phyloP scores from a whole-genome alignment of 2,113 vertebrate species.

The Dasyornis broadbenti region DNA sequence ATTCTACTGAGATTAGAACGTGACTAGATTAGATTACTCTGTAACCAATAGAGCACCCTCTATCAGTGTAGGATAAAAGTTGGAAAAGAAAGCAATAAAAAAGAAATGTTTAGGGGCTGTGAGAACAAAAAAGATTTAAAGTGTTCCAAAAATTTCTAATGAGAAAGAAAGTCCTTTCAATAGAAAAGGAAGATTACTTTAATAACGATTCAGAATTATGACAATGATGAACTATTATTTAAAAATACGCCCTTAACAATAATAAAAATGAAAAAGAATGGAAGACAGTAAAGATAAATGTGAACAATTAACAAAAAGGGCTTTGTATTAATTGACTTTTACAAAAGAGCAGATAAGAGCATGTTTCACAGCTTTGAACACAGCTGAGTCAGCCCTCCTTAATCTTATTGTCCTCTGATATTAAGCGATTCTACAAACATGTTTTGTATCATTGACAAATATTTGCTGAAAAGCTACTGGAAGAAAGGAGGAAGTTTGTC shows the following conservation, averaged over 20 bases:
- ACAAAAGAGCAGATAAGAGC: background rate
- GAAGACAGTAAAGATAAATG: constrained; percentile 38
- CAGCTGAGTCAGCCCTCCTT: background rate
- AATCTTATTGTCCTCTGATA: constrained; percentile 14
- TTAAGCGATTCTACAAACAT: background rate
- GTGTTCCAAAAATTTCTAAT: background rate
- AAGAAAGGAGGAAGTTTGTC: constrained; percentile 15
- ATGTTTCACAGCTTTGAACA: background rate
- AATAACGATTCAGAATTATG: constrained; percentile 23
- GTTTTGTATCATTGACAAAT: constrained; percentile 28
- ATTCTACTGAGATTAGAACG: background rate
- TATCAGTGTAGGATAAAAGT: background rate
- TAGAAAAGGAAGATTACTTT: constrained; percentile 23
- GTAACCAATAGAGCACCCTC: background rate
- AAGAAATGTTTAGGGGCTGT: background rate
- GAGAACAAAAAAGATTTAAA: constrained; percentile 11
- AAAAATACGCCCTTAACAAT: constrained; percentile 34
- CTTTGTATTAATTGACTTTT: background rate
- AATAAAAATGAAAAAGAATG: constrained; percentile 39
- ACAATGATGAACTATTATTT: constrained; percentile 13
- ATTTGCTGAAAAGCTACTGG: constrained; percentile 26
- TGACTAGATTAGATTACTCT: background rate
- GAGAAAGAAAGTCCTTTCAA: constrained; percentile 8
- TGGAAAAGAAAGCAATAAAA: background rate
- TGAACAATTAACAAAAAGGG: background rate